These are phyloP conservation scores for Gadopsis marmoratus DNA, from an alignment of 2,797 vertebrate genomes.

Conservation along the genomic window DNA sequence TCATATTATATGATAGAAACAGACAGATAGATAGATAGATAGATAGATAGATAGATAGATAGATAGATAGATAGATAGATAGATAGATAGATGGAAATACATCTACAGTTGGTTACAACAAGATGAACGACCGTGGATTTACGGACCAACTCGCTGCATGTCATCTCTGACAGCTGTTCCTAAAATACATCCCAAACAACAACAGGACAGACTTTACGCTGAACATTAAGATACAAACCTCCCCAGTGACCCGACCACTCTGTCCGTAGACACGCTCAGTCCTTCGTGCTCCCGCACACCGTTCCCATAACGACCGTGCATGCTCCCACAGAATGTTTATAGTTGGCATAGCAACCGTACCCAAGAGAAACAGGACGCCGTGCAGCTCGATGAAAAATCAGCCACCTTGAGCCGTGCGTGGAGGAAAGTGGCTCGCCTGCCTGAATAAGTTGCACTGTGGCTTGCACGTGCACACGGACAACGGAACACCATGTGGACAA, in stretches of 20 bases:
- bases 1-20: not conserved
- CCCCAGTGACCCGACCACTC: constrained; percentile 26
- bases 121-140: not conserved
- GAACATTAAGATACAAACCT: constrained; percentile 30
- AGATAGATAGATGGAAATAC: not conserved
- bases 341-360: constrained; percentile 66
- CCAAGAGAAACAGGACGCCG: constrained; percentile 47
- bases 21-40: not conserved
- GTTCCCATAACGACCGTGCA: constrained; percentile 72
- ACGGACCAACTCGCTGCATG: not conserved
- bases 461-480: constrained; percentile 11
- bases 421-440: constrained; percentile 38
- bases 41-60: constrained; percentile 29
- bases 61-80: constrained; percentile 21
- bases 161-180: not conserved
- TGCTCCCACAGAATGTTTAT: constrained; percentile 60
- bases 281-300: constrained; percentile 37
- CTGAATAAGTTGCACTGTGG: constrained; percentile 15
- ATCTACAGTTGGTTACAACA: not conserved
- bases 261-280: constrained; percentile 22
- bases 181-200: not conserved
- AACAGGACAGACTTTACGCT: not conserved
- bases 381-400: not conserved
- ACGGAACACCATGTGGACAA: not conserved
- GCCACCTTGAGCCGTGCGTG: constrained; percentile 6